Percentiles rank a stretch among this genome's conserved stretches.
Conservation (phyloP, 2,888 invertebrate species). For the Folsomia manolachei region DNA sequence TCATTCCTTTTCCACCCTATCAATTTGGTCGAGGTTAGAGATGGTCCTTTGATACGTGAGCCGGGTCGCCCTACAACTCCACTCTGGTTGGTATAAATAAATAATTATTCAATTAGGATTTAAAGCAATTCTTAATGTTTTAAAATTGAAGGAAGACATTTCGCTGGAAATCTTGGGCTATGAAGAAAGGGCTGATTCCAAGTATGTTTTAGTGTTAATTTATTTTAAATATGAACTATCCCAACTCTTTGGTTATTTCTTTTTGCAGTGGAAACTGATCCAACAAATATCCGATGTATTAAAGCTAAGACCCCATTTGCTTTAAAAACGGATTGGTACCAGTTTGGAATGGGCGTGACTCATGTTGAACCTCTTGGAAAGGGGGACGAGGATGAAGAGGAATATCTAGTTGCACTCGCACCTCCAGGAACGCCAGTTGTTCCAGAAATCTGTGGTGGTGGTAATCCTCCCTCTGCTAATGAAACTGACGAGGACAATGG, state of each 20-base stretch:
- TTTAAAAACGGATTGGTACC: constrained; percentile 31
- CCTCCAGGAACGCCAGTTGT: background rate
- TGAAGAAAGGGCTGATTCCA: constrained; percentile 43
- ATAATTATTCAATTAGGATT: too few relatives aligned
- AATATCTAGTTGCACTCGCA: background rate
- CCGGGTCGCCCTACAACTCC: constrained; percentile 32
- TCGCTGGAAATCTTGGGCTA: constrained; percentile 46
- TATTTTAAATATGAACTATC: background rate
- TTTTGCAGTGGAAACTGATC: constrained; percentile 11
- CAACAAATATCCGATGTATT: constrained; percentile 17
- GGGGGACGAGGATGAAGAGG: constrained; percentile 17
- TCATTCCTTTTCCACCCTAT: constrained; percentile 34
- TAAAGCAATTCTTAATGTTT: too few relatives aligned
- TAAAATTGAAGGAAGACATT: too few relatives aligned
- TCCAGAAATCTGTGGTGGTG: constrained; percentile 2
- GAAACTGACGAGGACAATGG: too few relatives aligned
- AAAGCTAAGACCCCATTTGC: constrained; percentile 33
- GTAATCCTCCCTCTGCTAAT: background rate
- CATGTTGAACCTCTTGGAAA: background rate
- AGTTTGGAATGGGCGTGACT: background rate
- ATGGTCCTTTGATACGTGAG: constrained; percentile 16
- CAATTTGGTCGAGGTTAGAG: constrained; percentile 31
- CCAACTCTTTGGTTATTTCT: too few relatives aligned
- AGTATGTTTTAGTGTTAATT: constrained; percentile 6
- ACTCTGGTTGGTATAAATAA: too few relatives aligned